A percentile compares a stretch with the other conserved stretches of the same genome.
Evolutionary conservation across 2,797 vertebrate genomes (phyloP).

Genomic region (Semaprochilodus insignis): DNA sequence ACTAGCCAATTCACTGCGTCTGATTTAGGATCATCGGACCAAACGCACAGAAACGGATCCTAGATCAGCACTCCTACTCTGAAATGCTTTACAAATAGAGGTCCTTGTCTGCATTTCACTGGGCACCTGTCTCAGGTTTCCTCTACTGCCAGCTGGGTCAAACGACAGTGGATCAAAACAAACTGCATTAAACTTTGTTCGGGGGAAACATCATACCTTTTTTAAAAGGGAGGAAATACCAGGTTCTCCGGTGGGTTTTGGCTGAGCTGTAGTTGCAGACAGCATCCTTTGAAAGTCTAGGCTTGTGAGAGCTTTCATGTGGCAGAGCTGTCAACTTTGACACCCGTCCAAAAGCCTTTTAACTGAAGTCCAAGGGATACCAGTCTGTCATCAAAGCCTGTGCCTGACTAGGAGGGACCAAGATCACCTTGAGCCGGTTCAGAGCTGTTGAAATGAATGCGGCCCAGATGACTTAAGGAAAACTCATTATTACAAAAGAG

Average conservation of each 20-base stretch:
- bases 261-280: constrained; percentile 33
- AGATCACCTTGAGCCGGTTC: constrained; percentile 15
- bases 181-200: constrained; percentile 18
- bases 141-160: constrained; percentile 24
- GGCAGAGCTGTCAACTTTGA: constrained; percentile 52
- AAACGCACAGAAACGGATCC: neutral
- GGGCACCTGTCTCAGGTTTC: constrained; percentile 23
- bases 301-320: constrained; percentile 40
- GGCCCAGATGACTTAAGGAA: constrained; percentile 1
- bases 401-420: constrained; percentile 23
- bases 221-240: constrained; percentile 9
- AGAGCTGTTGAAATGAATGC: constrained; percentile 1
- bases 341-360: constrained; percentile 42
- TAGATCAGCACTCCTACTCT: neutral
- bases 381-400: constrained; percentile 47
- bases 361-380: constrained; percentile 34
- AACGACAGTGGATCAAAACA: constrained; percentile 28
- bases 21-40: neutral
- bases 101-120: neutral
- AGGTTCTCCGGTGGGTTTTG: constrained; percentile 30
- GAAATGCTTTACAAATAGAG: neutral
- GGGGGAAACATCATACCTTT: constrained; percentile 2
- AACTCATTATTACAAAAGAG: neutral
- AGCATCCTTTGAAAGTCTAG: constrained; percentile 33
- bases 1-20: neutral